Conservation (phyloP, 2,888 invertebrate genomes). For the Dynastes tityus region DNA sequence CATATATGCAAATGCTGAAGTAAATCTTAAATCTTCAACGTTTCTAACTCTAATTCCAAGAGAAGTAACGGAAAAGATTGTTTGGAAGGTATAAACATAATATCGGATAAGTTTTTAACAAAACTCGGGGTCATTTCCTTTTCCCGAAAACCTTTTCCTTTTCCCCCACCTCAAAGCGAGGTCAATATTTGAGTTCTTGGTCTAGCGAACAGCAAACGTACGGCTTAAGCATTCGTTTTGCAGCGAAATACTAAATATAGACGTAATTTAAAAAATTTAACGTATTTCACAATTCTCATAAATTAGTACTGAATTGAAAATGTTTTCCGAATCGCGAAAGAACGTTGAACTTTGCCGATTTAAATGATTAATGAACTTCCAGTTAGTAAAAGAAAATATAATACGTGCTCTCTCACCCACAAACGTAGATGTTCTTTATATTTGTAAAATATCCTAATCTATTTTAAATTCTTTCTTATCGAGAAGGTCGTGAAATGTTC, state of each 20-base stretch:
- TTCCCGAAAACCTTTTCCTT: too few relatives aligned
- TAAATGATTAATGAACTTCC: constrained; percentile 54
- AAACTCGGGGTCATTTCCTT: too few relatives aligned
- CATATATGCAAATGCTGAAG: too few relatives aligned
- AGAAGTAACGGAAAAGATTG: neutral
- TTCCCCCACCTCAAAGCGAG: neutral
- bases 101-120: too few relatives aligned
- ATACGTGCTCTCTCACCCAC: constrained; percentile 41
- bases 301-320: constrained; percentile 11
- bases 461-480: constrained; percentile 30
- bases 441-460: constrained; percentile 51
- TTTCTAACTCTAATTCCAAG: neutral
- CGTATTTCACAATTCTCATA: neutral
- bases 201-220: neutral
- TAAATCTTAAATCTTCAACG: too few relatives aligned
- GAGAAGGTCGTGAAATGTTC: constrained; percentile 7
- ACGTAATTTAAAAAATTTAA: neutral
- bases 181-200: constrained; percentile 3
- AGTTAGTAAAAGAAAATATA: constrained; percentile 53
- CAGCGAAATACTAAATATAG: too few relatives aligned
- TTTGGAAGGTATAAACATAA: too few relatives aligned
- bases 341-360: neutral
- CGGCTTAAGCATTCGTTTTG: neutral
- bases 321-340: neutral
- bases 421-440: constrained; percentile 47